Conservation (phyloP, 2,888 invertebrate genomes). For the Hydropsyche betteni region DNA sequence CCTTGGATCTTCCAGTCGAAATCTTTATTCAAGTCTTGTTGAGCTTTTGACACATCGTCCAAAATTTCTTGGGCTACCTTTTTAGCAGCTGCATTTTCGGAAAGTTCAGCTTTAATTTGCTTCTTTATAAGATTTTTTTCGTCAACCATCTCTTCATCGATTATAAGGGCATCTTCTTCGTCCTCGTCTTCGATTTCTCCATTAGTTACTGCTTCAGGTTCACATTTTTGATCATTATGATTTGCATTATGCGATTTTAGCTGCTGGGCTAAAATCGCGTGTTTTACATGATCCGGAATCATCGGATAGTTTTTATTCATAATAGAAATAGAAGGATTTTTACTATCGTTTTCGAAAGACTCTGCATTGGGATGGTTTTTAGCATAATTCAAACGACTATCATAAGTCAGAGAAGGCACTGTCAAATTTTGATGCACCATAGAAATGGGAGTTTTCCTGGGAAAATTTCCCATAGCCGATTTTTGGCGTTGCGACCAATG, state of each 20-base stretch:
- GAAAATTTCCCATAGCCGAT: constrained; percentile 53
- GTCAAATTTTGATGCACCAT: constrained; percentile 50
- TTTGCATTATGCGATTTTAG: constrained; percentile 68
- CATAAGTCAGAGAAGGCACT: constrained; percentile 48
- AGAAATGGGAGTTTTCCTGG: constrained; percentile 56
- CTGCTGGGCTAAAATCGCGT: constrained; percentile 81
- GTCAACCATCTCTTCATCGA: constrained; percentile 70
- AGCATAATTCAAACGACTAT: constrained; percentile 44
- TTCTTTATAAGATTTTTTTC: constrained; percentile 45
- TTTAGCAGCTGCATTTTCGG: constrained; percentile 60
- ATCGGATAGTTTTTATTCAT: constrained; percentile 44
- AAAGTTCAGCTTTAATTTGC: constrained; percentile 37
- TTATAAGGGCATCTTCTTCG: constrained; percentile 73
- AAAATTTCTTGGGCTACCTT: constrained; percentile 69
- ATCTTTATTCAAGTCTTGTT: constrained; percentile 63
- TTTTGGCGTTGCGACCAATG: constrained; percentile 84
- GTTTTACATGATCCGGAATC: constrained; percentile 75
- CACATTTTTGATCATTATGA: constrained; percentile 40
- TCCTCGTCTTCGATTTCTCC: constrained; percentile 72
- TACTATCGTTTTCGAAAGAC: constrained; percentile 23
- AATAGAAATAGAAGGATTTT: neutral
- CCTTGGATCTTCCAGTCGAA: constrained; percentile 68
- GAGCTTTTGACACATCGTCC: constrained; percentile 61
- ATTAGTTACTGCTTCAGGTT: constrained; percentile 64
- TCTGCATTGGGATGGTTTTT: constrained; percentile 43